phyloP scores from a whole-genome alignment of 2,888 invertebrate species.

The Nesidiocoris tenuis region DNA sequence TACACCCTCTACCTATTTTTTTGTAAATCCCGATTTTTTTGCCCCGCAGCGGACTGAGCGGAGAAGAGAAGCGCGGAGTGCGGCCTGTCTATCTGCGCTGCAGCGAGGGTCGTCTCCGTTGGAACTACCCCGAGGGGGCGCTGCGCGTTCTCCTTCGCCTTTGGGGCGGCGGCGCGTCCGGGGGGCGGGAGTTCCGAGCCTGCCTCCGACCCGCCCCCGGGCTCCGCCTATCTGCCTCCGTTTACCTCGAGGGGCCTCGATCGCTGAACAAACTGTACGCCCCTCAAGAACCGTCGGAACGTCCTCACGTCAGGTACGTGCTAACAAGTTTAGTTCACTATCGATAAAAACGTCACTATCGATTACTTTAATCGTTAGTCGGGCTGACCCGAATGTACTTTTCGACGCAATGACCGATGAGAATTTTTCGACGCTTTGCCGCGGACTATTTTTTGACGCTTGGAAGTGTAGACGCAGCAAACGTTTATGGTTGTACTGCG shows the following conservation, averaged over 20 bases:
- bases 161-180: constrained; percentile 56
- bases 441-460: too few relatives aligned
- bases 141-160: constrained; percentile 66
- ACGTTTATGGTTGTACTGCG: too few relatives aligned
- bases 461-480: too few relatives aligned
- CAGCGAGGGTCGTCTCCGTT: constrained; percentile 69
- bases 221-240: constrained; percentile 55
- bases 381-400: too few relatives aligned
- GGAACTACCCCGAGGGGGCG: constrained; percentile 75
- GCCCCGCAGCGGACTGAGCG: constrained; percentile 64
- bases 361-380: too few relatives aligned
- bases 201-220: constrained; percentile 63
- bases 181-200: constrained; percentile 65
- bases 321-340: too few relatives aligned
- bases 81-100: constrained; percentile 76
- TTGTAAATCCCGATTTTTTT: too few relatives aligned
- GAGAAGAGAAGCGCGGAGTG: constrained; percentile 61
- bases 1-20: too few relatives aligned
- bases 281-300: constrained; percentile 56
- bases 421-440: too few relatives aligned
- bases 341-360: too few relatives aligned
- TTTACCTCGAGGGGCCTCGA: constrained; percentile 66
- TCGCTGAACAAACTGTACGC: constrained; percentile 63
- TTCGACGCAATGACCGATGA: too few relatives aligned
- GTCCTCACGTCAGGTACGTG: constrained; percentile 55